Evolutionary conservation across 2,113 vertebrate genomes (phyloP), one percentile per base, ranked within the genome.

Genomic region (Jacana jacana): DNA sequence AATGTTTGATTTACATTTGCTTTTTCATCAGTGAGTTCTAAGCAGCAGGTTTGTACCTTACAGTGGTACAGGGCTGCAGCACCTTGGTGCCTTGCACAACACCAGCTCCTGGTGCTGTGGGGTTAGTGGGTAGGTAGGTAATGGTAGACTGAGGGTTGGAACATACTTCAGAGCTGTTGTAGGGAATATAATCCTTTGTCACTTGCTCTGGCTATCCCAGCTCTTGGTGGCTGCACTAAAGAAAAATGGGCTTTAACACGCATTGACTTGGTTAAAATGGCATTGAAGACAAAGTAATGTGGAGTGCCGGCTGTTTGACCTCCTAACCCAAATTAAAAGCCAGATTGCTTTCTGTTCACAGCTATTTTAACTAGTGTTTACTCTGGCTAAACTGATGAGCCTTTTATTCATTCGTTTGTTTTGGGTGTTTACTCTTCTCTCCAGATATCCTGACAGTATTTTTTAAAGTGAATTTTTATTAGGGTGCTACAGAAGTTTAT

Each of bases 311-410:
- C 58, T 96, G 96, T 90, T 83, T 97, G 86, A 94, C 86, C 94
- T 88, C 65, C 28, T 96, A 90, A 94, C 82, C 82, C 80, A 90
- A 86, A 94, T 93, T 88, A 91, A 91, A 95, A 94, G 66, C 20
- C 75, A 82, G 70, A 88, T 70, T 97, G 48, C 93, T 96, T 96
- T 96, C 72, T 90, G 40, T 83, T 94, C 76, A 40, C 88, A 66
- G 88, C 83, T 97, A 86, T 86, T 95, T 97, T 93, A 93, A 94
- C 82, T 86, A 86, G 71, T 81, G 91, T 92, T 96, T 93, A 95
- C 64, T 95, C 86, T 95, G 82, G 64, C 76, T 94, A 90, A 94
- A 90, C 58, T 4, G 2, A 65, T 7, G 3, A 86, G 37, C 22
- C 17, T 90, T 95, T 96, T 96, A 94, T 95, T 61, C 79, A 37